phyloP scores from a whole-genome alignment of 1,140 invertebrate genomes.

The Vanessa atalanta region DNA sequence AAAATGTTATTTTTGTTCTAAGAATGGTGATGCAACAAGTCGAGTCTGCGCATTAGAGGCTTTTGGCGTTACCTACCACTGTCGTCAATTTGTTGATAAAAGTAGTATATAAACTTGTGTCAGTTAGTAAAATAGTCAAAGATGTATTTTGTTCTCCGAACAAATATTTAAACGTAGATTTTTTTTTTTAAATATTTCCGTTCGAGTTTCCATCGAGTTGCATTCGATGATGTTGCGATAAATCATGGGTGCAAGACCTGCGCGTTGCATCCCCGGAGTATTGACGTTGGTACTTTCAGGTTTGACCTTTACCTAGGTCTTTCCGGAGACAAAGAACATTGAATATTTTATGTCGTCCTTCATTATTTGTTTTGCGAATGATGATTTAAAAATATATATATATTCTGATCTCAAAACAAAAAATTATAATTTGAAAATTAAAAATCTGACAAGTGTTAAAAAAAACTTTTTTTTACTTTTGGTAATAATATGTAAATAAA shows the following conservation, averaged over 20 bases:
- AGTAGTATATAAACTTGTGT: no score
- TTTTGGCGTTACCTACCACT: not conserved
- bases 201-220: slow-evolving; percentile 23
- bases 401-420: no score
- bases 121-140: no score
- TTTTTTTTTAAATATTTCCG: not conserved
- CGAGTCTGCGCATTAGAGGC: slow-evolving; percentile 24
- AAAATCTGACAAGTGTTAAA: no score
- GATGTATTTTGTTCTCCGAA: no score
- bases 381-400: not conserved
- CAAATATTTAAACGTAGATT: not conserved
- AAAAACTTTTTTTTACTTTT: no score
- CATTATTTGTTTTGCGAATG: not conserved
- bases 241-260: slow-evolving; percentile 31
- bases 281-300: slow-evolving; percentile 30
- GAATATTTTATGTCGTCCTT: not conserved
- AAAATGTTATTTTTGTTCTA: not conserved
- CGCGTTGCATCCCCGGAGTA: slow-evolving; percentile 36
- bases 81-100: no score
- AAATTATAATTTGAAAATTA: no score
- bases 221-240: slow-evolving; percentile 16
- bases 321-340: not conserved
- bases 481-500: no score
- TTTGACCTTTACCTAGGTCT: slow-evolving; percentile 21
- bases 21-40: slow-evolving; percentile 24